Percentiles rank a stretch among this genome's conserved stretches.
Conservation (phyloP, 23 tunicate species). For the Phallusia fumigata region DNA sequence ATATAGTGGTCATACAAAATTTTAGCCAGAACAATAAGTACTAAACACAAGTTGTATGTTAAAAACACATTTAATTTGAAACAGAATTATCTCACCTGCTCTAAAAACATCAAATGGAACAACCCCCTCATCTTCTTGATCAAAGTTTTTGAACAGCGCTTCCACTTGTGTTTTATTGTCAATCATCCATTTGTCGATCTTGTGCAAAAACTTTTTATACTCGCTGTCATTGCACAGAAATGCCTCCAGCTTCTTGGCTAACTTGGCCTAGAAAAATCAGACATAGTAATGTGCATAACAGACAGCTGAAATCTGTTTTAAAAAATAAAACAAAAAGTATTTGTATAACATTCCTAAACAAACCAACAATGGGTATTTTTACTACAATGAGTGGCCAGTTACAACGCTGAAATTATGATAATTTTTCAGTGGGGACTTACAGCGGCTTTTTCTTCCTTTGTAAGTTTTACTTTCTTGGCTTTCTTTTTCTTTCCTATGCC, state of each 20-base stretch:
- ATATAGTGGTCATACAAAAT: no score
- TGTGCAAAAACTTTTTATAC: constrained; percentile 54
- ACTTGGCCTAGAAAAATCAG: constrained; percentile 39
- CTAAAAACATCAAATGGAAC: constrained; percentile 54
- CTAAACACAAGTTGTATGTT: no score
- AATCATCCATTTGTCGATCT: constrained; percentile 76
- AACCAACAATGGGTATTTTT: no score
- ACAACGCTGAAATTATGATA: no score
- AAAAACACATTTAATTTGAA: no score
- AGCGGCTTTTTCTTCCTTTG: constrained; percentile 83
- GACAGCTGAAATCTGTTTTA: no score
- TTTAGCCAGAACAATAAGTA: no score
- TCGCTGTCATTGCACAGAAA: constrained; percentile 34
- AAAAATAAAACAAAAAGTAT: no score
- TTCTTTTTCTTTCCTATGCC: constrained; percentile 86
- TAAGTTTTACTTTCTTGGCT: constrained; percentile 68
- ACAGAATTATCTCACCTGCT: constrained; percentile 40
- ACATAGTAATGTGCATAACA: neutral
- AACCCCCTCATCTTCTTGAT: constrained; percentile 57
- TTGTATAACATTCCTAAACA: no score
- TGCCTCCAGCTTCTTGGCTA: constrained; percentile 52
- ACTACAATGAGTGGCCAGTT: no score
- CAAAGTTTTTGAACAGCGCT: constrained; percentile 51
- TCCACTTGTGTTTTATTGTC: constrained; percentile 35
- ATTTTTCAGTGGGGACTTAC: constrained; percentile 18